Evolutionary conservation across 2,797 vertebrate species (phyloP), one percentile per base, ranked within the genome.

Genomic region (Spea hammondii): DNA sequence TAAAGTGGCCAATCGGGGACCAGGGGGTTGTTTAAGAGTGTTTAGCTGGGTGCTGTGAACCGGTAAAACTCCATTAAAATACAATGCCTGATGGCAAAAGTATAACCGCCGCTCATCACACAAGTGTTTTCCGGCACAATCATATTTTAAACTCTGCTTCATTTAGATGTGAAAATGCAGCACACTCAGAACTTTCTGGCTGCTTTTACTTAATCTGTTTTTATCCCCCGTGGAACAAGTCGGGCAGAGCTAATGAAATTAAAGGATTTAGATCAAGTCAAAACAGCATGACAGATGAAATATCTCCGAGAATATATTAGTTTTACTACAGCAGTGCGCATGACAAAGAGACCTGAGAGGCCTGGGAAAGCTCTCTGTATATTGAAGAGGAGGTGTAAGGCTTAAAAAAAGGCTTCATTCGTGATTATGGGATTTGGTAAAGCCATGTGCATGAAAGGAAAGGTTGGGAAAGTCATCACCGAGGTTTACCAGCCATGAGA

Each of bases 191-290:
- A 73, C 49, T 72, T 82, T 54, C 70, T 51, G 59, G 48, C 74
- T 72, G 79, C 48, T 76, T 77, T 68, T 77, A 64, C 74, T 76
- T 77, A 81, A 82, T 77, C 79, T 64, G 79, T 64, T 73, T 77
- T 77, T 72, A 68, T 70, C 55, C 48, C 71, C 59, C 49, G 60
- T 77, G 75, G 74, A 77, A 77, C 50, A 65, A 77, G 67, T 45
- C 74, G 73, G 72, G 74, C 70, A 65, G 54, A 50, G 65, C 79
- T 77, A 82, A 82, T 82, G 74, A 72, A 67, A 82, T 82, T 82
- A 82, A 77, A 82, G 79, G 79, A 73, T 82, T 77, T 73, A 68
- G 51, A 77, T 51, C 62, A 32, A 49, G 74, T 46, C 49, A 68
- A 72, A 69, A 67, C 62, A 59, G 74, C 74, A 69, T 77, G 74